Base-by-base conservation (phyloP, 2,888 invertebrate genomes). In the Tetragnatha montana region DNA sequence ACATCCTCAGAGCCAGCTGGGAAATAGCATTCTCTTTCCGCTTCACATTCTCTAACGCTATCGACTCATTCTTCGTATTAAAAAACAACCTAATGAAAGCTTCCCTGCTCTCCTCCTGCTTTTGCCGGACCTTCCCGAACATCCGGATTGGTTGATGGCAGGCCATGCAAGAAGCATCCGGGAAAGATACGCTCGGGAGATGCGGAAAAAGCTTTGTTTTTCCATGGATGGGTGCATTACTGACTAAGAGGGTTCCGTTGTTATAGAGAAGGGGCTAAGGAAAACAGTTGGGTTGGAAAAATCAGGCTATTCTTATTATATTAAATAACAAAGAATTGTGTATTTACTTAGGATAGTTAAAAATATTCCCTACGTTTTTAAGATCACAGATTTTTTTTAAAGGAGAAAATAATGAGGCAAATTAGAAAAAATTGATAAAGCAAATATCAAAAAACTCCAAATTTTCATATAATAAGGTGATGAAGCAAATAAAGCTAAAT, bases 21-120 rank as follows among this genome's bases (percentile, higher is more conserved):
- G 19, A 74, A 22, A 60, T 35, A 35, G 35, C 74, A 47, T 81
- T 81, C 50, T 21, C 81, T 87, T 87, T 81, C 80, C 81, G 87
- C 87, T 87, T 81, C 75, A 75, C 50, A 87, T 81, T 87, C 87
- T 51, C 50, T 81, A 75, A 87, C 75, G 87, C 81, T 87, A 87
- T 87, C 87, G 87, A 87, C 87, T 81, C 87, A 73, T 87, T 87
- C 87, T 87, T 87, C 87, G 81, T 87, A 87, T 87, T 87, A 87
- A 87, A 87, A 35, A 35, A 35, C 35, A 35, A 87, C 81, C 74
- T 87, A 87, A 87, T 87, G 87, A 87, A 81, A 87, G 74, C 50
- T 49, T n/a, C 47, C 75, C 71, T 21, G n/a, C 19, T 84, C 60
- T 60, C 47, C 35, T 14, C 1, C 49, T 3, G 10, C 6, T 71